Base-by-base conservation (phyloP, 2,888 invertebrate genomes). In the Cantharis nigra region DNA sequence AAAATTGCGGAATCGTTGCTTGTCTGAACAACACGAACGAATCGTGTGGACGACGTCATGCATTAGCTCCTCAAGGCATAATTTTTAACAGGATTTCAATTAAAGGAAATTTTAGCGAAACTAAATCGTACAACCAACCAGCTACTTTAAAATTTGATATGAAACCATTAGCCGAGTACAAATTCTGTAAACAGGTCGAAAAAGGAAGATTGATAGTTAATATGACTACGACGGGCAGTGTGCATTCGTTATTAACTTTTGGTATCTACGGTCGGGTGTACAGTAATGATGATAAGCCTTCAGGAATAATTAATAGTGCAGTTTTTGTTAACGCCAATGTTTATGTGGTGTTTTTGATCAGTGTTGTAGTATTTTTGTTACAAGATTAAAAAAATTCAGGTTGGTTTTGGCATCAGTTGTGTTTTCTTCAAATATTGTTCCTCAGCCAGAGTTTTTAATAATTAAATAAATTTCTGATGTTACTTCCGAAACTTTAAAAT, bases 261-360 rank as follows among this genome's bases (percentile, higher is more conserved):
- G 83, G 82, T 20, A 81, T 83, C 18, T 78, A 77, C 20, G 83
- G 83, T 23, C 75, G 83, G 13, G 75, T 81, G 49, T 81, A 69
- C 64, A 73, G 69, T 26, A 70, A 71, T 30, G 82, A 83, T 67
- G 79, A 62, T 28, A 28, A 67, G 49, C 72, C 72, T 9, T 18
- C 9, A n/a, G 72, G 72, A 26, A 11, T 11, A 30, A 30, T 69
- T 3, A 33, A 18, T 69, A 5, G 16, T 13, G 65, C 65, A 0
- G 2, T 67, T 23, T 67, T 26, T 13, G 9, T 67, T 23, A 67
- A 67, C 9, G 9, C 23, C 5, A 67, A 67, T 23, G n/a, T 23
- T n/a, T 67, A 7, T 18, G 9, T 26, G 0, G 9, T 67, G n/a
- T 13, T 67, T 0, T 9, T 23, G 13, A 67, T 67, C 26, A 67